Evolutionary conservation across 2,113 vertebrate species (phyloP).

Genomic region (Chaetops frenatus): DNA sequence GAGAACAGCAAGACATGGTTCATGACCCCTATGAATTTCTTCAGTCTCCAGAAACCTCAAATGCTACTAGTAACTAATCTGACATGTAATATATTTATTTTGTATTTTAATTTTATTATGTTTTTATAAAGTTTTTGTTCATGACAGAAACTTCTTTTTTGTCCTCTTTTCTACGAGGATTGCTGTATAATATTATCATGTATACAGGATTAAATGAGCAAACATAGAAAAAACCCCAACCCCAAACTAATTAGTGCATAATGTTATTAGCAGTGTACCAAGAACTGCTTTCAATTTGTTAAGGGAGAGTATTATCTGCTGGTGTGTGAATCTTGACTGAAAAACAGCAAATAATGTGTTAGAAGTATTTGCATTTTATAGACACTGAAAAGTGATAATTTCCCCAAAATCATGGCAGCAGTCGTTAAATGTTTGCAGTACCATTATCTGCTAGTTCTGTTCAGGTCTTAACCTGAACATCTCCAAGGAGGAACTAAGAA

Average conservation of each 20-base stretch:
- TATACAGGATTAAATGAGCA: background rate
- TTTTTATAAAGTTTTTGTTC: slow-evolving; percentile 46
- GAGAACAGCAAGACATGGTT: slow-evolving; percentile 88
- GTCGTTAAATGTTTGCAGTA: background rate
- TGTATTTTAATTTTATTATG: slow-evolving; percentile 12
- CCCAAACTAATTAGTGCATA: background rate
- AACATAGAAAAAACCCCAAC: background rate
- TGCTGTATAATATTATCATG: background rate
- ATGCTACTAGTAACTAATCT: slow-evolving; percentile 56
- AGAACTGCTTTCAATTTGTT: background rate
- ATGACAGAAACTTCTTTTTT: slow-evolving; percentile 5
- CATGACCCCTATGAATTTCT: slow-evolving; percentile 95
- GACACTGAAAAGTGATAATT: background rate
- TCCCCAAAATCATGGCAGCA: background rate
- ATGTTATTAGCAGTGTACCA: background rate
- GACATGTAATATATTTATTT: background rate
- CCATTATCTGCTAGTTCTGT: background rate
- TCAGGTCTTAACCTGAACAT: background rate
- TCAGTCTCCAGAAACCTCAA: slow-evolving; percentile 87
- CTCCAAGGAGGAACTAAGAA: background rate
- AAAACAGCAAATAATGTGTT: background rate
- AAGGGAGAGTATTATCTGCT: background rate
- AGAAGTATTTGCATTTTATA: background rate
- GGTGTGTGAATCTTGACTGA: background rate
- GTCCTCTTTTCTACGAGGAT: slow-evolving; percentile 23